Conservation (phyloP, 2,888 invertebrate genomes). For the Cantharis rufa region DNA sequence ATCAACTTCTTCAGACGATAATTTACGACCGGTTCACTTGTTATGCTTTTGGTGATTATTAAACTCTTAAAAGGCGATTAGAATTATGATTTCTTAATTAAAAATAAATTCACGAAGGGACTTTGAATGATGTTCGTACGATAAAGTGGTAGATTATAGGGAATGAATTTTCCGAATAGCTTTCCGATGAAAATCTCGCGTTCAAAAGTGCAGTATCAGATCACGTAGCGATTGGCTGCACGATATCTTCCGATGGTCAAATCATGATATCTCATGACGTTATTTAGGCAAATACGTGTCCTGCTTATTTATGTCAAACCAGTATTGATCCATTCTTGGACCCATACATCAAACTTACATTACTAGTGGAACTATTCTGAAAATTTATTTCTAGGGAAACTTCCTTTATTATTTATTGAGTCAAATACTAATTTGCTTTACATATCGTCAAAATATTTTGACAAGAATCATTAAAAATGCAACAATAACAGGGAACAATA, state of each 20-base stretch:
- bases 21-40: background rate
- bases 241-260: conserved; percentile 16
- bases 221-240: conserved; percentile 16
- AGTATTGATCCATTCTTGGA: conserved; percentile 5
- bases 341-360: background rate
- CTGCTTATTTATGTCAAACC: conserved; percentile 8
- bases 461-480: background rate
- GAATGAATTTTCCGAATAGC: background rate
- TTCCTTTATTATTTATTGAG: background rate
- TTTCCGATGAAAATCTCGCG: background rate
- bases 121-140: background rate
- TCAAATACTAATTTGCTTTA: background rate
- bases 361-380: background rate
- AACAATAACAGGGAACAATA: background rate
- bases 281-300: conserved; percentile 17
- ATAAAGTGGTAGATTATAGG: background rate
- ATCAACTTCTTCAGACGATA: background rate
- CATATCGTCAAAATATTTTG: background rate
- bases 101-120: background rate
- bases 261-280: conserved; percentile 20
- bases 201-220: conserved; percentile 7
- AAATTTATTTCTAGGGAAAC: background rate
- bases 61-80: background rate
- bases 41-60: background rate
- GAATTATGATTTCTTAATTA: background rate